Evolutionary conservation across 2,797 vertebrate species (phyloP), one percentile per base, ranked within the genome.

Genomic region (Natrix natrix): DNA sequence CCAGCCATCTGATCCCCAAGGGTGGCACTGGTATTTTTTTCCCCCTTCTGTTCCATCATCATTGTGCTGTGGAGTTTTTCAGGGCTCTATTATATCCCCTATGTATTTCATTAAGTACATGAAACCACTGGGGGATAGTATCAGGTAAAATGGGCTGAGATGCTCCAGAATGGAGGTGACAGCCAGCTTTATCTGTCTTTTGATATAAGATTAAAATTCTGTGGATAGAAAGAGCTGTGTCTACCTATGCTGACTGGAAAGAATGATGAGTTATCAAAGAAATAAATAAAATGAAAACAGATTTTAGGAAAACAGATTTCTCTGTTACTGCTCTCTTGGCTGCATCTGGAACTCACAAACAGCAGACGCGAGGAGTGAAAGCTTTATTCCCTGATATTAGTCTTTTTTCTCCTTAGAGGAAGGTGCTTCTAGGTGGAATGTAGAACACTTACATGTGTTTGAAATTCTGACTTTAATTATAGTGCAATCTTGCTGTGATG

Each of bases 391-490:
- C 6, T n/a, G 37, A 8, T 56, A 69, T 37, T n/a, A 28, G 60
- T 14, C 52, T 24, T 22, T 43, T 55, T 22, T 17, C 74, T 17
- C 74, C 63, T 48, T n/a, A 54, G 48, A 28, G 22, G 48, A 54
- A 37, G 83, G 26, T 56, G 24, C 86, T 87, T 54, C 86, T 54
- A 28, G 86, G 28, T 56, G 28, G 13, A 56, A n/a, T n/a, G 52
- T 56, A 54, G 86, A 56, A n/a, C 52, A 28, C 52, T 16, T 54
- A 17, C 1, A 4, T 3, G 22, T 55, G 43, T 83, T 83, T 83
- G 43, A 90, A 90, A 90, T 86, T 54, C 74, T 66, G 32, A 43
- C 54, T 87, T 57, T 87, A 90, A 90, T 93, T 87, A 87, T 74
- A 32, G 37, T 8, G 59, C 48, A 20, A 26, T 56, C 60, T 37